Base-by-base conservation (phyloP, 2,888 invertebrate genomes). In the Folsomia candida region DNA sequence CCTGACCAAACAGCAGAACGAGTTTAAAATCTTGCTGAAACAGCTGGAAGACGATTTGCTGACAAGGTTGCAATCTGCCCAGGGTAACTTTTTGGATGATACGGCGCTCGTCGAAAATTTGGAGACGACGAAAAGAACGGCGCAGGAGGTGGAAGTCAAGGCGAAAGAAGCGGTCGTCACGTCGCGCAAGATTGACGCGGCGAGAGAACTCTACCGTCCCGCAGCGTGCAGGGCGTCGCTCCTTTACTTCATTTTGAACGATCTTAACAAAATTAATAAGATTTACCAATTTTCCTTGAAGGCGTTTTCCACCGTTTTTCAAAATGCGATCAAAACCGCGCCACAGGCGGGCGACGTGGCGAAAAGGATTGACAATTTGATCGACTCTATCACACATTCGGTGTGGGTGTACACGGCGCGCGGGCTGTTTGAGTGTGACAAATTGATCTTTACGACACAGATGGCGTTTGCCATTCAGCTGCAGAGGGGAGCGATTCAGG, bases 241-340 rank as follows among this genome's bases (percentile, higher is more conserved):
- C 2, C 86, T 97, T 0, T 97, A 97, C 84, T 97, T 97, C 81
- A 96, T 97, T 79, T 85, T 97, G 54, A 97, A 97, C 82, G 97
- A 97, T 80, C 86, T 97, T 71, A 93, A 95, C 84, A 95, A 94
- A 37, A 96, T 97, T 74, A 96, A 97, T 85, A 95, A 95, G 0
- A 96, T 97, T 81, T 97, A 97, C 83, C 96, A 97, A 83, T 97
- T 97, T 84, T 97, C 97, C 18, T 85, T 97, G 73, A 97, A 97
- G 88, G 94, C 91, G 64, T 80, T 79, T 63, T 75, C 76, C 4
- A 76, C 77, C 1, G 79, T 79, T 4, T 79, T 79, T 63, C 77
- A 76, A 69, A 71, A 95, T 82, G 97, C 97, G 22, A 96, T 97
- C 81, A 91, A 91, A 59, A 89, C 88, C 82, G 94, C 97, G 0